Conservation (phyloP, 2,888 invertebrate species). For the Azorinus chamasolen region DNA sequence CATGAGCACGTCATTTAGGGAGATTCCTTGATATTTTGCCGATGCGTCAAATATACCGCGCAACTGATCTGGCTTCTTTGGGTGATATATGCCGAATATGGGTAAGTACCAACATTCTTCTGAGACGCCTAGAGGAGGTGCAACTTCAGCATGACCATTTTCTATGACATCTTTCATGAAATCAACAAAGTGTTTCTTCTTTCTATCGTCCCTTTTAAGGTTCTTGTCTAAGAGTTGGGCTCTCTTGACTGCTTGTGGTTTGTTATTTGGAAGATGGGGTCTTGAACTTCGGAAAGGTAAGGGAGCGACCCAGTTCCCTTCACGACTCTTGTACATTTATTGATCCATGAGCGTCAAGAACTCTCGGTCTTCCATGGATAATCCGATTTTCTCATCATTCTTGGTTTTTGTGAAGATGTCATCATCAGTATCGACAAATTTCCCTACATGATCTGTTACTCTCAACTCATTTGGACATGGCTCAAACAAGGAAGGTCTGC, state of each 20-base stretch:
- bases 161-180: slow-evolving; percentile 10
- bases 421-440: not conserved
- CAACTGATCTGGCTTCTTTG: not conserved
- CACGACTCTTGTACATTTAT: slow-evolving; percentile 15
- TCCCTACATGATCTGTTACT: slow-evolving; percentile 4
- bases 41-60: slow-evolving; percentile 58
- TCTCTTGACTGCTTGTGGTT: slow-evolving; percentile 10
- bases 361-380: slow-evolving; percentile 35
- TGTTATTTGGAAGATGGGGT: not conserved
- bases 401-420: slow-evolving; percentile 16
- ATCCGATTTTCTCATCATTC: slow-evolving; percentile 18
- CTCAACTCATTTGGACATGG: not conserved
- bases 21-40: slow-evolving; percentile 49
- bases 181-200: slow-evolving; percentile 1
- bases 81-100: too few relatives aligned
- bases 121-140: not conserved
- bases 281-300: not conserved
- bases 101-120: slow-evolving; percentile 65
- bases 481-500: slow-evolving; percentile 2
- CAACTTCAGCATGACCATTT: slow-evolving; percentile 25
- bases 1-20: slow-evolving; percentile 54
- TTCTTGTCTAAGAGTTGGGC: not conserved
- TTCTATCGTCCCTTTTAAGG: not conserved
- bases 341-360: slow-evolving; percentile 39
- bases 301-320: slow-evolving; percentile 3